These are phyloP conservation scores for Syrrhaptes paradoxus DNA, from an alignment of 2,113 vertebrate genomes.

Conservation along the genomic window DNA sequence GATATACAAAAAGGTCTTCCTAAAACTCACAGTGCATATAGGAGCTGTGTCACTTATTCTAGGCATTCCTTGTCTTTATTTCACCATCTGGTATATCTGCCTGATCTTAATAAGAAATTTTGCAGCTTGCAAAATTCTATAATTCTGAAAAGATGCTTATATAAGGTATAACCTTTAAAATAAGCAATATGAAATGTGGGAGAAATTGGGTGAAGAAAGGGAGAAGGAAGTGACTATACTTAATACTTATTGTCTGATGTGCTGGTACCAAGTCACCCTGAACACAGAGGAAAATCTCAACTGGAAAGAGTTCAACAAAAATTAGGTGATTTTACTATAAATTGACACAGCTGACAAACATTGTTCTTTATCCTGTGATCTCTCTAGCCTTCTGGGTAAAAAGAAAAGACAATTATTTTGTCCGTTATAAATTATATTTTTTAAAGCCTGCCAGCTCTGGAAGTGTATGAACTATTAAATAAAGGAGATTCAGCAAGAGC, in stretches of 20 bases:
- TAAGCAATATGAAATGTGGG: not conserved
- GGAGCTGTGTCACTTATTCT: constrained; percentile 31
- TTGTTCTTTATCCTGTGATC: not conserved
- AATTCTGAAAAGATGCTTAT: not conserved
- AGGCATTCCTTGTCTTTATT: constrained; percentile 35
- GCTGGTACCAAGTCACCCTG: not conserved
- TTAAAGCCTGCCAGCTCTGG: not conserved
- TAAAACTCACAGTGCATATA: not conserved
- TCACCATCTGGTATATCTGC: constrained; percentile 25
- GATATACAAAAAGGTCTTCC: not conserved
- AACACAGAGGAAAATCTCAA: not conserved
- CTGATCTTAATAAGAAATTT: constrained; percentile 43
- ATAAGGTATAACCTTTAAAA: constrained; percentile 55
- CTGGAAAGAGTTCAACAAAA: not conserved
- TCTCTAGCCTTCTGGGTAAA: not conserved
- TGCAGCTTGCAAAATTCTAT: not conserved
- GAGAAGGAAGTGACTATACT: not conserved
- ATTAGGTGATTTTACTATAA: not conserved
- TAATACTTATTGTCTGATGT: not conserved
- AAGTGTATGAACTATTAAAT: not conserved
- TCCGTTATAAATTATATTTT: not conserved
- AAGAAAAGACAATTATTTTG: not conserved
- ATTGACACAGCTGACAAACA: not conserved
- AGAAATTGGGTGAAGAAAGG: not conserved
- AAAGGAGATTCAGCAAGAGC: not conserved